phyloP scores from a whole-genome alignment of 1,140 invertebrate species.

The Palaemon carinicauda region DNA sequence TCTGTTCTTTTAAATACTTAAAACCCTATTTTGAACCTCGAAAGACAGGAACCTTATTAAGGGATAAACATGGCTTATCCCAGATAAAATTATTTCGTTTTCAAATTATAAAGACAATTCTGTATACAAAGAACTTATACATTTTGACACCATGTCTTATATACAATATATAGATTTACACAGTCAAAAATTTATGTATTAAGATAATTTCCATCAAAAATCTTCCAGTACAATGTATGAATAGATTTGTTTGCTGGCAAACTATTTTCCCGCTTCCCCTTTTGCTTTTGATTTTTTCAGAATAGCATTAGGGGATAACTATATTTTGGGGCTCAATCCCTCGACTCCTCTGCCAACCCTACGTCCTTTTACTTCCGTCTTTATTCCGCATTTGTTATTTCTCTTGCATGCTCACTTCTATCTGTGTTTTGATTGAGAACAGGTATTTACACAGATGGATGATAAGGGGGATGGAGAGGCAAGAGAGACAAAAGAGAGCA shows the following conservation, averaged over 20 bases:
- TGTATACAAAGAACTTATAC: too few species aligned
- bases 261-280: too few species aligned
- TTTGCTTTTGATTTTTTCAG: background rate
- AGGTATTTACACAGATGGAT: slow-evolving; percentile 38
- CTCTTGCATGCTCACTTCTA: slow-evolving; percentile 50
- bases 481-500: slow-evolving; percentile 1
- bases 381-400: slow-evolving; percentile 51
- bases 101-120: too few species aligned
- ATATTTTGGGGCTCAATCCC: slow-evolving; percentile 30
- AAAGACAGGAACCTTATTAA: slow-evolving; percentile 15
- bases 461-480: slow-evolving; percentile 30
- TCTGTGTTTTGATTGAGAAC: slow-evolving; percentile 43
- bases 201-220: too few species aligned
- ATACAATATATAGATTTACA: too few species aligned
- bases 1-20: slow-evolving; percentile 15
- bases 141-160: too few species aligned
- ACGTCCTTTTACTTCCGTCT: slow-evolving; percentile 45
- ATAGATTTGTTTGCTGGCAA: too few species aligned
- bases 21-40: slow-evolving; percentile 25
- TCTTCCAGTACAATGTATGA: too few species aligned
- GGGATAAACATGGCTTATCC: background rate
- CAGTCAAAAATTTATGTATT: too few species aligned
- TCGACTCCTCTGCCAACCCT: slow-evolving; percentile 49
- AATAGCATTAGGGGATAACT: slow-evolving; percentile 2
- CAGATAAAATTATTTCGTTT: too few species aligned